Conservation (phyloP, 2,113 vertebrate species). For the Engystomops pustulosus region DNA sequence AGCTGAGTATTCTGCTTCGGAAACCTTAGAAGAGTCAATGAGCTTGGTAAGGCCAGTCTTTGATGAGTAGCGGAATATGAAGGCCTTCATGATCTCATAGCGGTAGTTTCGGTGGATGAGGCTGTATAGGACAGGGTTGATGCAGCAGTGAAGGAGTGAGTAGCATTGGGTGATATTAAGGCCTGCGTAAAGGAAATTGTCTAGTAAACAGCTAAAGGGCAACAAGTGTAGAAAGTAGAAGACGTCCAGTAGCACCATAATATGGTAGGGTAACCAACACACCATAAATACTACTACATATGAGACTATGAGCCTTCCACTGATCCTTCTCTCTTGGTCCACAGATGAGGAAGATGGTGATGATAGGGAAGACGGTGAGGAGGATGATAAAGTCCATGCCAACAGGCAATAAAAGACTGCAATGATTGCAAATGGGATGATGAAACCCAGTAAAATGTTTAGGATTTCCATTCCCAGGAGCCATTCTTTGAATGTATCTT, state of each 20-base stretch:
- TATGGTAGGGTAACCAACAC: conserved; percentile 91
- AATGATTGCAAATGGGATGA: conserved; percentile 84
- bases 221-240: conserved; percentile 78
- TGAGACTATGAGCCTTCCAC: conserved; percentile 82
- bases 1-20: conserved; percentile 84
- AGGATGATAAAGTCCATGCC: conserved; percentile 71
- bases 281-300: conserved; percentile 87
- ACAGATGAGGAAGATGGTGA: conserved; percentile 64
- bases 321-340: conserved; percentile 80
- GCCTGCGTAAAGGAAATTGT: conserved; percentile 81
- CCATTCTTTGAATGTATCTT: conserved; percentile 81
- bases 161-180: conserved; percentile 88
- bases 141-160: conserved; percentile 87
- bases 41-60: conserved; percentile 88
- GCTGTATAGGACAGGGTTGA: conserved; percentile 90
- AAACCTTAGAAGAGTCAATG: conserved; percentile 80
- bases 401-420: conserved; percentile 83
- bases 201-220: conserved; percentile 84
- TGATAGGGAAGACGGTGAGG: conserved; percentile 50
- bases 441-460: conserved; percentile 84
- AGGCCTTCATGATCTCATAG: conserved; percentile 91
- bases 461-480: conserved; percentile 85
- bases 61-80: conserved; percentile 92
- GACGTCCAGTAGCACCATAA: conserved; percentile 82
- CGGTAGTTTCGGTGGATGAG: conserved; percentile 87